Percentiles rank a stretch among this genome's conserved stretches.
Evolutionary conservation across 2,113 vertebrate species (phyloP).

Genomic region (Pionites leucogaster): DNA sequence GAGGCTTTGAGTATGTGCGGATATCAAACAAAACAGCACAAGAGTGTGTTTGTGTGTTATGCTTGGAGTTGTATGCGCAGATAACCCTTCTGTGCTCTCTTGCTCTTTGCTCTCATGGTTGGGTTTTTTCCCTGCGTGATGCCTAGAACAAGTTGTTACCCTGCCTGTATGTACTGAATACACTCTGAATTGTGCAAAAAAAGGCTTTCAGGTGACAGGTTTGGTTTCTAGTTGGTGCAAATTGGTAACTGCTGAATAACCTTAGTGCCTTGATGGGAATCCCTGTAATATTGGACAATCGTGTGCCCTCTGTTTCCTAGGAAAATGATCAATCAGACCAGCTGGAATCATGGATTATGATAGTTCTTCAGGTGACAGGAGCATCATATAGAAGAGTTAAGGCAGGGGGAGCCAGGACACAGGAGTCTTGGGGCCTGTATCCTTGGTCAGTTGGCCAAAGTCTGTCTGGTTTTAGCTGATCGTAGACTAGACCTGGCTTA

Average conservation of each 20-base stretch:
- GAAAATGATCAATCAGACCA: neutral
- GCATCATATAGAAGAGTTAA: accelerated
- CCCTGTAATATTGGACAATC: accelerated
- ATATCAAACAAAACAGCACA: neutral
- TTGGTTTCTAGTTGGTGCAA: neutral
- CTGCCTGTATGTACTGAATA: neutral
- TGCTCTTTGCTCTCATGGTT: neutral
- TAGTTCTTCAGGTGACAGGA: neutral
- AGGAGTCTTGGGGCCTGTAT: accelerated
- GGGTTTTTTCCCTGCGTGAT: neutral
- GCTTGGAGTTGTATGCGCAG: accelerated
- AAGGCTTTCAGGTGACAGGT: neutral
- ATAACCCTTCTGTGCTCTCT: neutral
- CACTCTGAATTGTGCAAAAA: neutral
- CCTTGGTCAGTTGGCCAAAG: neutral
- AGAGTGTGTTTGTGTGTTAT: neutral
- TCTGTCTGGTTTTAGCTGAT: neutral
- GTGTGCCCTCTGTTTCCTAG: neutral
- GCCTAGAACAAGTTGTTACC: neutral
- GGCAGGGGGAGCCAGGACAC: neutral
- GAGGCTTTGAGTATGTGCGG: neutral
- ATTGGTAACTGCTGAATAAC: neutral
- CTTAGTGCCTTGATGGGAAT: neutral
- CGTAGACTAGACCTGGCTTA: accelerated
- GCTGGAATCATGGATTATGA: neutral